phyloP scores from a whole-genome alignment of 1,140 invertebrate genomes.

The Drosophila rufa region DNA sequence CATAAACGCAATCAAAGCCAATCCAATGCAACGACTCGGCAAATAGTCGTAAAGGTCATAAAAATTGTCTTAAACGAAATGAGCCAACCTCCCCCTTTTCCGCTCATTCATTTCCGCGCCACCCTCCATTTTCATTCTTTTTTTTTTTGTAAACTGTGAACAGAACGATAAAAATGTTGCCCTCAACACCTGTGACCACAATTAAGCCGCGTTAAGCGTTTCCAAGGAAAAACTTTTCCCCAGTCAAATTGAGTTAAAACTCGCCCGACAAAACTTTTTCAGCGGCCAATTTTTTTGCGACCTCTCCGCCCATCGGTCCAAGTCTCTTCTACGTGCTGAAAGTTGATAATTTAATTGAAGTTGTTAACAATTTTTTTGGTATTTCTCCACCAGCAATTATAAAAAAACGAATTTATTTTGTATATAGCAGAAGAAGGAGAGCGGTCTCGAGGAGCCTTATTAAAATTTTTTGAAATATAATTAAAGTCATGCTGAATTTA shows the following conservation, averaged over 20 bases:
- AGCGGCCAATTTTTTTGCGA: slow-evolving; percentile 49
- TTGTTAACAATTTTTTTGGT: slow-evolving; percentile 73
- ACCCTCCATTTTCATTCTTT: slow-evolving; percentile 1
- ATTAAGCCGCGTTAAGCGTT: slow-evolving; percentile 81
- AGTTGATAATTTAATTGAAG: slow-evolving; percentile 84
- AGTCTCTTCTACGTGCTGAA: slow-evolving; percentile 49
- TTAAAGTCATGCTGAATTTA: slow-evolving; percentile 72
- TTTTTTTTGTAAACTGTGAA: slow-evolving; percentile 76
- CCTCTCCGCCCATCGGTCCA: slow-evolving; percentile 40
- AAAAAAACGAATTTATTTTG: slow-evolving; percentile 38
- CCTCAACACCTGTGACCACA: slow-evolving; percentile 81
- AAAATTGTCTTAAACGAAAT: slow-evolving; percentile 75
- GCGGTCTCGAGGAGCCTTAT: slow-evolving; percentile 55
- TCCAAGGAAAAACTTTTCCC: slow-evolving; percentile 65
- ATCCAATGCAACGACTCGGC: slow-evolving; percentile 63
- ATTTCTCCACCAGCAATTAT: slow-evolving; percentile 25
- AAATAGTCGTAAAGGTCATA: slow-evolving; percentile 80
- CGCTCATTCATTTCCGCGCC: slow-evolving; percentile 2
- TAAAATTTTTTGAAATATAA: slow-evolving; percentile 81
- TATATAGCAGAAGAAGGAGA: slow-evolving; percentile 3
- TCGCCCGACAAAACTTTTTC: slow-evolving; percentile 56
- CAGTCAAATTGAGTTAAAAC: slow-evolving; percentile 78
- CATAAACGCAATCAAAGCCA: slow-evolving; percentile 68
- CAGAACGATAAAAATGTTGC: slow-evolving; percentile 81
- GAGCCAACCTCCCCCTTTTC: slow-evolving; percentile 20